Evolutionary conservation across 2,797 vertebrate species (phyloP), one percentile per base, ranked within the genome.

Genomic region (Schizopygopsis malacanthus): DNA sequence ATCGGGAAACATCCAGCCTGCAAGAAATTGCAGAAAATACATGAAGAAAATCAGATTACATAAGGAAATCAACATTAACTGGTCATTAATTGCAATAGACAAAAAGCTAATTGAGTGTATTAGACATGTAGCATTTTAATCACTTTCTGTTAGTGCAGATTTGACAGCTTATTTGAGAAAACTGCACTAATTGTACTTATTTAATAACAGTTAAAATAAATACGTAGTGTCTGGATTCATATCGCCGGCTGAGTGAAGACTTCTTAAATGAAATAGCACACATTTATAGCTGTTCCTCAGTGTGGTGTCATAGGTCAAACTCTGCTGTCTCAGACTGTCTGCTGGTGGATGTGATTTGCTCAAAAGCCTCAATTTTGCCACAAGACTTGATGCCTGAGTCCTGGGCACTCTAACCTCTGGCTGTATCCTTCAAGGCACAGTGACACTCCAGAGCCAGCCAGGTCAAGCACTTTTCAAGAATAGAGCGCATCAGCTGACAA

Each of bases 391-490:
- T 87, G 90, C 88, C 89, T 90, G 89, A 84, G 82, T 89, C 90
- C 90, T 90, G 90, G 89, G 83, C 88, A 86, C 90, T 92, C 92
- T 94, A 89, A 90, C 91, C 93, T 88, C 4, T 77, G 54, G 89
- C 90, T 91, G 90, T 87, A 91, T 92, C 88, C 92, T 91, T 89
- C 86, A 90, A 92, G 92, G 93, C 89, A 87, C 87, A 90, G 83
- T 88, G 83, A 91, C 84, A 82, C 87, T 92, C 69, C 81, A 86
- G 90, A 90, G 87, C 90, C 81, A 87, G 92, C 86, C 87, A 91
- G 93, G 93, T 94, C 94, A 92, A 92, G 88, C 91, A 80, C 79
- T 90, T 93, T 93, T 94, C 91, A 92, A 92, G 90, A 86, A 90
- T 84, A 91, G 82, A 85, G 87, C 83, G 85, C 91, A 92, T 92